Percentiles rank a stretch among this genome's conserved stretches.
Conservation (phyloP, 2,888 invertebrate genomes). For the Leucoma salicis region DNA sequence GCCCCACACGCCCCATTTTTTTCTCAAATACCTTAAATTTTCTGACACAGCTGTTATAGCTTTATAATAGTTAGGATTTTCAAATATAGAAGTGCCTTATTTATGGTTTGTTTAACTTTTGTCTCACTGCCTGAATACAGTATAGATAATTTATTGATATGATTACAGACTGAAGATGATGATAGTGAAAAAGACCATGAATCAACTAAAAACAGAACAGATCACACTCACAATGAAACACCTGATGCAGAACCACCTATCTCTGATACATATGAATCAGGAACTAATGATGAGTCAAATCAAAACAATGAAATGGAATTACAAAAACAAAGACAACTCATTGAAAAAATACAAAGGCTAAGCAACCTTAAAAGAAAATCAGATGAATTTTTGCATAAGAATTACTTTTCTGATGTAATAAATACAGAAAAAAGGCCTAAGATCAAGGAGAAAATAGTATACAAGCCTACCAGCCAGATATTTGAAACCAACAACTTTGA, state of each 20-base stretch:
- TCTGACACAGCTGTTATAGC: too few species aligned
- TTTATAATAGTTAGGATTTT: too few species aligned
- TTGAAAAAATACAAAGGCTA: conserved; percentile 71
- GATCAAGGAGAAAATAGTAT: conserved; percentile 58
- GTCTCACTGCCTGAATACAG: too few species aligned
- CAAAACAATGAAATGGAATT: conserved; percentile 59
- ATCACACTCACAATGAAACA: conserved; percentile 48
- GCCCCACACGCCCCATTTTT: too few species aligned
- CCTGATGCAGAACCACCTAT: conserved; percentile 57
- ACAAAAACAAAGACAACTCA: conserved; percentile 67
- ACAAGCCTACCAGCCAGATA: conserved; percentile 51
- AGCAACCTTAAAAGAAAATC: conserved; percentile 75
- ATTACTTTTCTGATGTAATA: conserved; percentile 62
- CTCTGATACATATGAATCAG: conserved; percentile 56
- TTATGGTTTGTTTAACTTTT: too few species aligned
- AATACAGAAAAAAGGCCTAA: conserved; percentile 70
- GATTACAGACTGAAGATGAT: conserved; percentile 68
- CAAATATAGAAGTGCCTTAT: too few species aligned
- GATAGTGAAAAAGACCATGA: conserved; percentile 61
- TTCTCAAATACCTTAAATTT: too few species aligned
- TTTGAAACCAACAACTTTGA: conserved; percentile 56
- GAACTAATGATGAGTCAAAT: conserved; percentile 47
- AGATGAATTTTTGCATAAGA: conserved; percentile 70
- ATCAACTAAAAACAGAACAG: conserved; percentile 52
- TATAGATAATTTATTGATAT: too few species aligned